Conservation (phyloP, 2,113 vertebrate species). For the Ailuropoda melanoleuca region DNA sequence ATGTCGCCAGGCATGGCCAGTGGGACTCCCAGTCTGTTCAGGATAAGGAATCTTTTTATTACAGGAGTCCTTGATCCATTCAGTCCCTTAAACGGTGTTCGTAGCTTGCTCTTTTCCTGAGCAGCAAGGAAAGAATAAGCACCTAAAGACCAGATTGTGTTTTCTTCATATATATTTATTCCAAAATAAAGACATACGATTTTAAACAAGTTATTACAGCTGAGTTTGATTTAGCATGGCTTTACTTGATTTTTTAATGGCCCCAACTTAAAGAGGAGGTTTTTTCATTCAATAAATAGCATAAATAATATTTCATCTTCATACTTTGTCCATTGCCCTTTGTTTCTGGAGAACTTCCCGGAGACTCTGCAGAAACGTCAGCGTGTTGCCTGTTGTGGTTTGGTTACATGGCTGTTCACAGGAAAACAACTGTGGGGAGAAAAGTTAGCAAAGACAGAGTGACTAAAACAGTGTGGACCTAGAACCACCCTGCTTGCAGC, state of each 20-base stretch:
- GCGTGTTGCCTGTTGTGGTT: constrained; percentile 4
- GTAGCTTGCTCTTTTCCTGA: not conserved
- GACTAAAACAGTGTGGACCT: not conserved
- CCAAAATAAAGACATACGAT: constrained; percentile 23
- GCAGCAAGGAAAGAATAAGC: not conserved
- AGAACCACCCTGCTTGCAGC: no score
- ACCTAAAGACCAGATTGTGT: not conserved
- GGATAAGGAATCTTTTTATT: not conserved
- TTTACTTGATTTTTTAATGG: not conserved
- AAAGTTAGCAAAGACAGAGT: not conserved
- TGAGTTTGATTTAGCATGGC: not conserved
- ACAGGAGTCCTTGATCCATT: not conserved
- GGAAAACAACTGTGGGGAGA: constrained; percentile 62
- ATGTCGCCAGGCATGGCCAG: fast-evolving
- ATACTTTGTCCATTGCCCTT: not conserved
- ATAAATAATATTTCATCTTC: constrained; percentile 73
- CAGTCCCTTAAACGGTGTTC: not conserved
- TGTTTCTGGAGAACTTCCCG: constrained; percentile 62
- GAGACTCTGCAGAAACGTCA: constrained; percentile 64
- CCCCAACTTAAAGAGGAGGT: constrained; percentile 4
- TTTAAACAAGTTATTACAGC: constrained; percentile 11
- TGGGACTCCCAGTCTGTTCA: not conserved
- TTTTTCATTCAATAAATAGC: constrained; percentile 76
- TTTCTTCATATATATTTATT: constrained; percentile 48
- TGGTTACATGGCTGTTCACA: constrained; percentile 69